Conservation (phyloP, 30 jellyfish, hydroid and myxozoan genomes). For the Morbakka virulenta region DNA sequence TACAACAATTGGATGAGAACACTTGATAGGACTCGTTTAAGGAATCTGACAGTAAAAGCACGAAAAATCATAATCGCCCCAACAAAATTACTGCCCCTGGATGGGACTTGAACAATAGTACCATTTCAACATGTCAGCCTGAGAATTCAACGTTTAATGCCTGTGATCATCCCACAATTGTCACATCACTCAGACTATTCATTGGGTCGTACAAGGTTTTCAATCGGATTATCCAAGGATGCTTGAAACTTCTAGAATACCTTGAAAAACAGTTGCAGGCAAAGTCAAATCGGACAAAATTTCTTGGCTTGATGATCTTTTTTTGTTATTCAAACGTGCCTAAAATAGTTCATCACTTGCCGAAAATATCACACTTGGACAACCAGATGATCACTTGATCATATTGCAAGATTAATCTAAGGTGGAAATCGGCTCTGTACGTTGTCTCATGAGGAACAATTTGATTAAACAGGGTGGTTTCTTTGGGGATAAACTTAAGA, state of each 20-base stretch:
- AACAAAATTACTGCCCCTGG: neutral
- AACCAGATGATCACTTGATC: neutral
- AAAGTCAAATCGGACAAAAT: too few relatives aligned
- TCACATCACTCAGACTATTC: neutral
- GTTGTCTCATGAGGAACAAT: neutral
- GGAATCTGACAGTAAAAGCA: neutral
- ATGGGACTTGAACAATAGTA: neutral
- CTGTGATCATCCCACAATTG: neutral
- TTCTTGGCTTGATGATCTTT: too few relatives aligned
- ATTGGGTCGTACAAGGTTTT: neutral
- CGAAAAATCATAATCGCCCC: neutral
- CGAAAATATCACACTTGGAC: neutral
- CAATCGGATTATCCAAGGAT: neutral
- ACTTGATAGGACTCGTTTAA: neutral
- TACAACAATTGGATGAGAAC: neutral
- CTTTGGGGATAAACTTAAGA: neutral
- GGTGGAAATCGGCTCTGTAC: neutral
- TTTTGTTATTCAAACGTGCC: too few relatives aligned
- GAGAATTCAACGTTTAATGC: neutral
- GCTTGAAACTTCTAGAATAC: neutral
- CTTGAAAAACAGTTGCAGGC: neutral
- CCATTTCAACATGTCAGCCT: too few relatives aligned
- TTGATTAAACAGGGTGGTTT: neutral
- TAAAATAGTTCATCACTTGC: neutral
- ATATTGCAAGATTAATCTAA: neutral